phyloP scores from a whole-genome alignment of 2,888 invertebrate genomes.

The Dynastes hyllus region DNA sequence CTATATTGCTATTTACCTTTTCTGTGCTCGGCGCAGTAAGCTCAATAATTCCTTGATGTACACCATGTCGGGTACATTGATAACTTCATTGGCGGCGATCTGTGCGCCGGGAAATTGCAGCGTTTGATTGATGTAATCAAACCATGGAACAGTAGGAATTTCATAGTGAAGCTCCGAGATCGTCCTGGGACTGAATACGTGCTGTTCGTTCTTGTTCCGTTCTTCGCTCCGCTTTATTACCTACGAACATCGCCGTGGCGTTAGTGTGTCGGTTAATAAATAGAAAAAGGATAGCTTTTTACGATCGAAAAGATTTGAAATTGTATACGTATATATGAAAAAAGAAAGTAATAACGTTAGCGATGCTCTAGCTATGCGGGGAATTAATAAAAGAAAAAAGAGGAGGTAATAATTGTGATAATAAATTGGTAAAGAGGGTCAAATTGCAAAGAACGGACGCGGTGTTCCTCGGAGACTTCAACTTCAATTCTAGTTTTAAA shows the following conservation, averaged over 20 bases:
- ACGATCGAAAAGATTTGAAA: background rate
- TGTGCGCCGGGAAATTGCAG: constrained; percentile 61
- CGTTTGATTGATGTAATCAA: constrained; percentile 63
- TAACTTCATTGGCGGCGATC: constrained; percentile 64
- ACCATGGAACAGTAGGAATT: constrained; percentile 69
- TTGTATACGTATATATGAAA: background rate
- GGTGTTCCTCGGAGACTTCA: background rate
- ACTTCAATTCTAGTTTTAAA: background rate
- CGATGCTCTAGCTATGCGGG: background rate
- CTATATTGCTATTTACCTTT: constrained; percentile 60
- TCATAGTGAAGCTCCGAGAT: constrained; percentile 72
- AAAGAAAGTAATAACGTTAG: background rate
- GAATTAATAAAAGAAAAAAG: too few species aligned
- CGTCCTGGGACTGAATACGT: constrained; percentile 66
- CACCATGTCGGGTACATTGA: constrained; percentile 62
- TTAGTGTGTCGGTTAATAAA: background rate
- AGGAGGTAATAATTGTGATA: too few species aligned
- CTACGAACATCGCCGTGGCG: constrained; percentile 12
- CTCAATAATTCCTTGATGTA: constrained; percentile 63
- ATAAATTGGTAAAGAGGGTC: too few species aligned
- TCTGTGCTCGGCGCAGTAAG: constrained; percentile 62
- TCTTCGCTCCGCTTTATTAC: constrained; percentile 50
- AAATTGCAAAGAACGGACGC: background rate
- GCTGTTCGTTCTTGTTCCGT: constrained; percentile 42
- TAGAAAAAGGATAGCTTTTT: background rate